These are phyloP conservation scores for Sphenodon punctatus DNA, from an alignment of 2,797 vertebrate genomes.

Conservation along the genomic window DNA sequence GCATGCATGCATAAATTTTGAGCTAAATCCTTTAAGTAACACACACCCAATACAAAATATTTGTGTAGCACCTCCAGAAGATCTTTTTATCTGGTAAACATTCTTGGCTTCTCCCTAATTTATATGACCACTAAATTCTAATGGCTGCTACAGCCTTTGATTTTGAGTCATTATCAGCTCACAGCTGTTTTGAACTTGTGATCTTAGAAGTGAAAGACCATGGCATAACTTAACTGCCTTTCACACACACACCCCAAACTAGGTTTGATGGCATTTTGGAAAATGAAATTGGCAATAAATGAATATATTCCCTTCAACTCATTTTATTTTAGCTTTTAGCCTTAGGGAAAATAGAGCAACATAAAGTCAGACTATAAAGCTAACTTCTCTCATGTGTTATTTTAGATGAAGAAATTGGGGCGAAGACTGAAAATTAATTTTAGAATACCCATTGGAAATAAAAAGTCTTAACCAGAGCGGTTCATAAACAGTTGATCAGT, in stretches of 20 bases:
- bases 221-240: not conserved
- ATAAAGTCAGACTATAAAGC: conserved; percentile 40
- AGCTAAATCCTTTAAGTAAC: not conserved
- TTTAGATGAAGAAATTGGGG: conserved; percentile 54
- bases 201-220: not conserved
- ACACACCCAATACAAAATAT: not conserved
- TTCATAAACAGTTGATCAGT: not conserved
- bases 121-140: not conserved
- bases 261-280: conserved; percentile 10
- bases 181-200: not conserved
- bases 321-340: conserved; percentile 33
- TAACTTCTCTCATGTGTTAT: conserved; percentile 55
- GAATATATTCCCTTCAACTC: conserved; percentile 6
- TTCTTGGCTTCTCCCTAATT: not conserved
- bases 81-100: no score
- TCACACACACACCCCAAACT: not conserved
- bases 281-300: not conserved
- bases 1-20: not conserved
- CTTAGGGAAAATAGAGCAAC: conserved; percentile 6
- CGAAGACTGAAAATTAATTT: conserved; percentile 39
- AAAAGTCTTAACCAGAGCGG: conserved; percentile 6
- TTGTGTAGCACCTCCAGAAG: not conserved
- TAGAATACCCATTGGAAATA: not conserved
- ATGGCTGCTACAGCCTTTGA: not conserved
- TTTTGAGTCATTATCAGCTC: not conserved